phyloP scores from a whole-genome alignment of 2,888 invertebrate species.

The Sussaba pulchella region DNA sequence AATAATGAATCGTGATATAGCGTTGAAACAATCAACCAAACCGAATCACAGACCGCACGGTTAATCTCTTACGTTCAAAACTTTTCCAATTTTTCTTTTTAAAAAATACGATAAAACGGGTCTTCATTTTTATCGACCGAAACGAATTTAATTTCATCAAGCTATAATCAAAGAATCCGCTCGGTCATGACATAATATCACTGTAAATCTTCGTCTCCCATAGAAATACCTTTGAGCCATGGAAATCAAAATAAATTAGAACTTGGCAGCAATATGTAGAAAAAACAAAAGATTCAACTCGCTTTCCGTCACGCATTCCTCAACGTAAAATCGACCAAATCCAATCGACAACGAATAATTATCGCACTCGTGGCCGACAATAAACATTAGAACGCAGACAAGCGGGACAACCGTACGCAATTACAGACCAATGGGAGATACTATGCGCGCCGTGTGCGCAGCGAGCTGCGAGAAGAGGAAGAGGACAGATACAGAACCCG shows the following conservation, averaged over 20 bases:
- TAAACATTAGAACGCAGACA: constrained; percentile 54
- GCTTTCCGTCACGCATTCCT: neutral
- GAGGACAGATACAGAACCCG: neutral
- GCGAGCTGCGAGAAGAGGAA: constrained; percentile 1
- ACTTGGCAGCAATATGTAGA: no score
- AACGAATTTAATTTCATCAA: constrained; percentile 20
- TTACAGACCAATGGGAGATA: constrained; percentile 62
- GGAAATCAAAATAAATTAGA: neutral
- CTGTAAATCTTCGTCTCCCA: neutral
- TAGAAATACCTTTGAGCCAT: neutral
- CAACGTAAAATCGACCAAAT: neutral
- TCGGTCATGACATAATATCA: neutral
- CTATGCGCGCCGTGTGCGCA: constrained; percentile 37
- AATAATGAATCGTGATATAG: constrained; percentile 31
- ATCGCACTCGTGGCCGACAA: constrained; percentile 10
- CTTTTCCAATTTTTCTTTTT: constrained; percentile 17
- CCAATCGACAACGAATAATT: neutral
- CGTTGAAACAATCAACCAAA: constrained; percentile 22
- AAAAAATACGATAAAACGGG: neutral
- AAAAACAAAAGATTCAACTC: no score
- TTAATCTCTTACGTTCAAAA: constrained; percentile 15
- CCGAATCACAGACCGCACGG: constrained; percentile 11
- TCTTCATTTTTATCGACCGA: neutral
- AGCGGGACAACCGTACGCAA: constrained; percentile 51
- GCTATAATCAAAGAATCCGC: constrained; percentile 6